Evolutionary conservation across 2,888 invertebrate genomes (phyloP), one percentile per base, ranked within the genome.

Genomic region (Eumacrocentrus americanus): DNA sequence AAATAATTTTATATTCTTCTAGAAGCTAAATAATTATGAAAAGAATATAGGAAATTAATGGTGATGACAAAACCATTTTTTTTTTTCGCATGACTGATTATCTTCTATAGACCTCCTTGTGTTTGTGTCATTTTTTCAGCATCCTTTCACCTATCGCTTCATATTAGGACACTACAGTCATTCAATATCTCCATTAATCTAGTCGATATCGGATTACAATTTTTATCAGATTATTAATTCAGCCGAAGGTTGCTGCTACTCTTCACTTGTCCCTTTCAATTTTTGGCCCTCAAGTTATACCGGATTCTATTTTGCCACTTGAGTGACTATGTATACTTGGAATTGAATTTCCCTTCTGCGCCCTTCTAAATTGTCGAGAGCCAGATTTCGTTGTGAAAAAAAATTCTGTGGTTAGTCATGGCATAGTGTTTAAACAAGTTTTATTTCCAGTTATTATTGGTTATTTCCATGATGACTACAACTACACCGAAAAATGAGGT

Each of bases 181-280:
- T 71, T 74, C 69, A 71, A 77, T 76, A 74, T 72, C 73, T 72
- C 70, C 66, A 71, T 72, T 71, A 73, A 69, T 67, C 47, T 64
- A 59, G 68, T 55, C 5, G n/a, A 6, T 71, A 69, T 75, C 70
- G 67, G 69, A 65, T 76, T 75, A 74, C 76, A 54, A n/a, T 2
- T 23, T 20, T 46, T 37, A 44, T 44, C 20, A n/a, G 11, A 23
- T 46, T 25, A 46, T 52, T 37, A 35, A 58, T 52, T 58, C 58
- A 16, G 25, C 7, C 23, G 12, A 46, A 14, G 46, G 14, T 12
- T 46, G 23, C 12, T 23, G 23, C 23, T 23, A 25, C 23, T 14
- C 22, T 46, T 7, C 18, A 25, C 12, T 46, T 46, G 46, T 22
- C 5, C 29, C 29, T 29, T 29, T 29, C 4, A 29, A 29, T 29